Base-by-base conservation (phyloP, 1,140 invertebrate species). In the Trichonephila clavipes region DNA sequence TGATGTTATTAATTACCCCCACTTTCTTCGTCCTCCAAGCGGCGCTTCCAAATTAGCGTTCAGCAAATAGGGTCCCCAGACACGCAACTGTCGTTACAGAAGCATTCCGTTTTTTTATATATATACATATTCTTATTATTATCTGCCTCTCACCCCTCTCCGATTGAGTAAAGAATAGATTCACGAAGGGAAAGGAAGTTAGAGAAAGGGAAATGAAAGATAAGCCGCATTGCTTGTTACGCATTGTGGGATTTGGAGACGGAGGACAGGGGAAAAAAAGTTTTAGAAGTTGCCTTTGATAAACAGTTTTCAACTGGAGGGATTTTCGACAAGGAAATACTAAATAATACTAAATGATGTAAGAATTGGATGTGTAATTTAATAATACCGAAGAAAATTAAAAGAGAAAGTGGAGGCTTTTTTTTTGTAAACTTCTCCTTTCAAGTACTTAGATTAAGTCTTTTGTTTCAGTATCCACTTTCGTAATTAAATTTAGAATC, bases 1-100 rank as follows among this genome's bases (percentile, higher is more conserved):
- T 93, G 85, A 93, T 93, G 92, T 93, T 93, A 93, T 93, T 93
- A 93, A 93, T 93, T 93, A 93, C 92, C 85, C 61, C 66, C 61
- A 40, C 58, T 93, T 93, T 88, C 64, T 93, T 93, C 64, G 10
- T 59, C 34, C 72, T 77, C 28, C 72, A 77, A 77, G 72, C 72
- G 72, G 72, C 28, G 72, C 28, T 77, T 77, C 72, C 82, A 85
- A 85, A 85, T 85, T 85, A 85, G 82, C n/a, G 44, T 24, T 85
- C 58, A n/a, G 82, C 82, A 59, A 85, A 85, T 77, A 77, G 72
- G 28, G 28, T 77, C 72, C 72, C 72, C 72, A 40, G 72, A 77
- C 72, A 34, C 72, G 7, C 72, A 77, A 77, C 72, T 77, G 72
- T 77, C 72, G 72, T 77, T 77, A 77, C 72, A 77, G 72, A 77